Conservation (phyloP, 2,888 invertebrate species). For the Pasiphila rectangulata region DNA sequence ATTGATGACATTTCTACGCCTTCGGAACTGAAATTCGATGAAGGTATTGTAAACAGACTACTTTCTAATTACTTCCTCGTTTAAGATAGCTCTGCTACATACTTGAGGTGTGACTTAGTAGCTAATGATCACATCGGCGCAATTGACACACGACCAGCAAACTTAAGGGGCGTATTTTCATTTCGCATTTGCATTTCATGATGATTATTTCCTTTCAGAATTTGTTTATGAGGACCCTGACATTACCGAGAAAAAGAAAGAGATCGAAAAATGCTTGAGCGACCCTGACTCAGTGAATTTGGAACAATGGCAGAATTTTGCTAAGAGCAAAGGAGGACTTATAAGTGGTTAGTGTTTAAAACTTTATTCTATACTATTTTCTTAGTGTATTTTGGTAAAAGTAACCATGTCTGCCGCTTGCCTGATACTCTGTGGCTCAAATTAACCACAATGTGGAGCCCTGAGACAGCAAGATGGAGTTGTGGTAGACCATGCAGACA, state of each 20-base stretch:
- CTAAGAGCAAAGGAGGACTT: conserved; percentile 84
- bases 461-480: too few relatives aligned
- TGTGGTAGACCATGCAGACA: too few relatives aligned
- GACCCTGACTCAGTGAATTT: conserved; percentile 67
- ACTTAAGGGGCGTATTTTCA: conserved; percentile 37
- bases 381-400: too few relatives aligned
- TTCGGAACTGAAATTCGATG: conserved; percentile 85
- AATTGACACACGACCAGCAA: conserved; percentile 32
- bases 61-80: conserved; percentile 41
- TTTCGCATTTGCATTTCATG: conserved; percentile 31
- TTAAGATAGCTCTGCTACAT: conserved; percentile 22
- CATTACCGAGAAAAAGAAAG: conserved; percentile 81
- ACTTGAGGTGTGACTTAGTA: conserved; percentile 12
- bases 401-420: too few relatives aligned
- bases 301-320: conserved; percentile 82
- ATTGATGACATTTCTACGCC: conserved; percentile 81
- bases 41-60: conserved; percentile 79
- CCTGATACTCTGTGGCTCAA: too few relatives aligned
- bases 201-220: conserved; percentile 47
- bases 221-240: conserved; percentile 82
- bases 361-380: too few relatives aligned
- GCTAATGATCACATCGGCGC: conserved; percentile 3
- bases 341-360: conserved; percentile 82
- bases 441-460: too few relatives aligned
- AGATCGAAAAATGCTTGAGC: conserved; percentile 81